phyloP scores from a whole-genome alignment of 2,888 invertebrate genomes.

The Pseudeuparius sepicola region DNA sequence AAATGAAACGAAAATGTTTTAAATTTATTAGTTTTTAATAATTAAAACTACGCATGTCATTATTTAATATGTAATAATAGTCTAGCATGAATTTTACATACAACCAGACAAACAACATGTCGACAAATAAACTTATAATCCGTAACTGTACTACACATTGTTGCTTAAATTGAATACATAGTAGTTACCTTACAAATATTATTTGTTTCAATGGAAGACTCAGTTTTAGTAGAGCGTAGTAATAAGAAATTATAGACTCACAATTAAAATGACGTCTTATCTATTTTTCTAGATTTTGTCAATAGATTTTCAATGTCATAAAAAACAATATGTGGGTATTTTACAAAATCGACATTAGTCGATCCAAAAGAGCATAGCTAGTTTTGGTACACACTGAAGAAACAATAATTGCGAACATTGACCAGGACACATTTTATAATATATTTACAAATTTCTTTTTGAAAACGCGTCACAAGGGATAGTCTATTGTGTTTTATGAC shows the following conservation, averaged over 20 bases:
- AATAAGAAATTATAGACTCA: conserved; percentile 25
- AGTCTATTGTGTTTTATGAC: too few species aligned
- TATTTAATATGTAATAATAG: conserved; percentile 31
- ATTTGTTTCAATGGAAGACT: conserved; percentile 44
- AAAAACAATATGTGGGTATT: too few species aligned
- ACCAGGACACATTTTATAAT: too few species aligned
- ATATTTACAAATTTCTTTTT: too few species aligned
- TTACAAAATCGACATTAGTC: too few species aligned
- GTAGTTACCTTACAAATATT: conserved; percentile 39
- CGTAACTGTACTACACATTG: conserved; percentile 34
- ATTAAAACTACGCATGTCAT: conserved; percentile 39
- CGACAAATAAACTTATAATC: conserved; percentile 36
- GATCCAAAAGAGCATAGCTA: too few species aligned
- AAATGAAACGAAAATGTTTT: too few species aligned
- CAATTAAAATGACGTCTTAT: neutral
- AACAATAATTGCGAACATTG: too few species aligned
- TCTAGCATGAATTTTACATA: conserved; percentile 37
- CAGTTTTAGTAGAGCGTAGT: conserved; percentile 38
- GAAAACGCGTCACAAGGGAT: too few species aligned
- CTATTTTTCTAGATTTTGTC: neutral
- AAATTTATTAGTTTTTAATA: too few species aligned
- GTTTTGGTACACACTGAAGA: too few species aligned
- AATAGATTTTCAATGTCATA: neutral
- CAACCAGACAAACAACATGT: conserved; percentile 38
- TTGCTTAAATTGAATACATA: conserved; percentile 33